Base-by-base conservation (phyloP, 2,113 vertebrate species). In the Periophthalmodon schlosseri region DNA sequence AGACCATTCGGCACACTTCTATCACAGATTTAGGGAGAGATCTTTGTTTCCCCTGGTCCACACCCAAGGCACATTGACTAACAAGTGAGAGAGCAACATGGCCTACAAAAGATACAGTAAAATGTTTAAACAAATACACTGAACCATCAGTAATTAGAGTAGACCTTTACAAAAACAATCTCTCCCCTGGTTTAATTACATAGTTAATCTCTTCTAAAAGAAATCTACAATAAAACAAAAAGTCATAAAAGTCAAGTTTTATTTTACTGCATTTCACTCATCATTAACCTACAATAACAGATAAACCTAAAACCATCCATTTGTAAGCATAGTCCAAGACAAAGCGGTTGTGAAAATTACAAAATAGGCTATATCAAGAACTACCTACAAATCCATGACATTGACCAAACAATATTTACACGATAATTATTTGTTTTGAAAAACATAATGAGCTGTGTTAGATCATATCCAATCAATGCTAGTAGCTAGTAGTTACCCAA, bases 1-100 rank as follows among this genome's bases (percentile, higher is more conserved):
- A 98, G 84, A 99, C 96, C 89, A 98, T 97, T 76, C 97, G 95
- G 84, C 98, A 99, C 72, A 99, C 97, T 61, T 99, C 96, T 78
- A 96, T 97, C 78, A 99, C 97, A 74, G 97, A 96, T 89, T 97
- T 99, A 47, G 97, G 97, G 81, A 99, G 91, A 1, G 95, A 93
- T 90, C 95, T 94, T 83, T 97, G 95, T 86, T 99, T 99, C 36
- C 93, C 96, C 84, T 98, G 98, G 86, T 99, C 97, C 88, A 98
- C 93, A 75, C 94, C 94, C 86, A 99, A 95, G 56, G 96, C 89
- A 88, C 94, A 95, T 79, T 96, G 95, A 86, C 97, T 96, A 85
- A 96, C 96, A 52, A 98, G 95, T 74, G 97, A 97, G 58, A 99
- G 93, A 1, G 97, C 98, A 84, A 98, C 78, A 0, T 97, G 96